These are phyloP conservation scores for Lutjanus erythropterus DNA, from an alignment of 2,113 vertebrate species.

Conservation along the genomic window DNA sequence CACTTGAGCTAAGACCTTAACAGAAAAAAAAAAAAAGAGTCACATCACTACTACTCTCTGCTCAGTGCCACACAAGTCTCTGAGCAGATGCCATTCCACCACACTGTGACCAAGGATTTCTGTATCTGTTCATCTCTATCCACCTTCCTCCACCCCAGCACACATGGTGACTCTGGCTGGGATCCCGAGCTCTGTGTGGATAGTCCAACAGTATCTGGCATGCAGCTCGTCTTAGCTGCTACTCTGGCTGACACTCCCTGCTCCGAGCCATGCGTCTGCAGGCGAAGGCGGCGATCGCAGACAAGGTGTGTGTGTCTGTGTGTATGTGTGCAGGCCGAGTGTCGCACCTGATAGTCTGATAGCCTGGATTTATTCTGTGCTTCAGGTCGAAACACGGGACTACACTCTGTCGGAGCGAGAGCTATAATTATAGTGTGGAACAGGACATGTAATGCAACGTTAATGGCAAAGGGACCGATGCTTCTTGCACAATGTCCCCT, in stretches of 20 bases:
- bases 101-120: conserved; percentile 43
- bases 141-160: conserved; percentile 25
- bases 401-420: conserved; percentile 43
- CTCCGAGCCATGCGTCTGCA: conserved; percentile 30
- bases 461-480: conserved; percentile 69
- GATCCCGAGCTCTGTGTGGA: conserved; percentile 44
- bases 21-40: neutral
- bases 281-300: neutral
- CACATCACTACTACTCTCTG: neutral
- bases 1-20: conserved; percentile 26
- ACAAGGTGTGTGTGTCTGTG: conserved; percentile 3
- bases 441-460: conserved; percentile 67
- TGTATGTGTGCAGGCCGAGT: conserved; percentile 3
- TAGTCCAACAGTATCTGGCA: conserved; percentile 60
- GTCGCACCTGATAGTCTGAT: conserved; percentile 56
- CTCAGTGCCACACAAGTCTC: conserved; percentile 36
- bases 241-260: conserved; percentile 43
- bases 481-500: conserved; percentile 46
- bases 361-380: conserved; percentile 48
- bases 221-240: conserved; percentile 32
- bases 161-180: conserved; percentile 62
- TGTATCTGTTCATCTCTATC: conserved; percentile 63
- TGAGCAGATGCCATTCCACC: conserved; percentile 50
- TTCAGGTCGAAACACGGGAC: conserved; percentile 45
- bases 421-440: conserved; percentile 64